These are phyloP conservation scores for Drosophila recens DNA, from an alignment of 2,888 invertebrate species.

Conservation along the genomic window DNA sequence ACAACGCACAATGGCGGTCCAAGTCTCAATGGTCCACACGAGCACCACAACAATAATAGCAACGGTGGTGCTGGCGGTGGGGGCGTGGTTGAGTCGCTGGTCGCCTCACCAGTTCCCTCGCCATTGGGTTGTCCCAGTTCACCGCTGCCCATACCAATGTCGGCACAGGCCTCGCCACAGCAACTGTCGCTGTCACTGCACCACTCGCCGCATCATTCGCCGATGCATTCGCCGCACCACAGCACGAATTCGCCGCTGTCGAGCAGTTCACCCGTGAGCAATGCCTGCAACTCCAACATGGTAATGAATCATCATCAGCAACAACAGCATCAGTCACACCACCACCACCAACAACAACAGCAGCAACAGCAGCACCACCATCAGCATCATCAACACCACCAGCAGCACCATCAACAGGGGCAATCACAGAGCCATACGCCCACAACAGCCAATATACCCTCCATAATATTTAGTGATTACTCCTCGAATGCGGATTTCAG, in stretches of 20 bases:
- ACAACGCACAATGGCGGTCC: conserved; percentile 63
- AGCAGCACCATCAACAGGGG: conserved; percentile 67
- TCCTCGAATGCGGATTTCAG: conserved; percentile 85
- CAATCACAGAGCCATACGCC: conserved; percentile 70
- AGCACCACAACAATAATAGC: conserved; percentile 60
- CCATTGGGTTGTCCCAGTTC: conserved; percentile 80
- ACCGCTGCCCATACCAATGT: conserved; percentile 82
- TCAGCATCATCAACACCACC: conserved; percentile 61
- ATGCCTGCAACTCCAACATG: conserved; percentile 68
- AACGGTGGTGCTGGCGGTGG: conserved; percentile 45
- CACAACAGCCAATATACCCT: conserved; percentile 83
- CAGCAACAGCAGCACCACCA: conserved; percentile 61
- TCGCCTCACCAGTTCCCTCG: conserved; percentile 75
- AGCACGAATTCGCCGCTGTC: conserved; percentile 76
- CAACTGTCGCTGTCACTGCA: conserved; percentile 81
- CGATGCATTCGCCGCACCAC: conserved; percentile 82
- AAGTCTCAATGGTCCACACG: conserved; percentile 52
- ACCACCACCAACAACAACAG: conserved; percentile 65
- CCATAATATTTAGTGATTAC: conserved; percentile 84
- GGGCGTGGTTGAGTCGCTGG: conserved; percentile 52
- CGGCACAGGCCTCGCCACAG: conserved; percentile 70
- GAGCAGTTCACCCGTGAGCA: conserved; percentile 77
- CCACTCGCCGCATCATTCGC: conserved; percentile 82
- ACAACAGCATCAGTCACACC: conserved; percentile 62
- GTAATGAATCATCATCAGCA: conserved; percentile 61